A percentile compares a stretch with the other conserved stretches of the same genome.
These are phyloP conservation scores for Otolemur garnettii DNA, from an alignment of 2,113 vertebrate species.

Conservation along the genomic window DNA sequence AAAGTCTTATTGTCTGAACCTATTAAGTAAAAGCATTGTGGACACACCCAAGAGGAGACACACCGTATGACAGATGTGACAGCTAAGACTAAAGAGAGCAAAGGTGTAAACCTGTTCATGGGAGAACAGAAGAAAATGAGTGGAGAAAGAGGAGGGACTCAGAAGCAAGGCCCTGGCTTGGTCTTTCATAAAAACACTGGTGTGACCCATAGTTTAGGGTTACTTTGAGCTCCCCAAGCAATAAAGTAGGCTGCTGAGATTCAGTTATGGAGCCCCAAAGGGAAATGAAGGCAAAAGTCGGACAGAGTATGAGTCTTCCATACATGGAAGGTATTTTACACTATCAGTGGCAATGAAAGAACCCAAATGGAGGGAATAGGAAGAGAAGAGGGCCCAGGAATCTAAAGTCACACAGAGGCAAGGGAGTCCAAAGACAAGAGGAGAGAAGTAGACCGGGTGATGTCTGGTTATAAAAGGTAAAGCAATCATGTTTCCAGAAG, in stretches of 20 bases:
- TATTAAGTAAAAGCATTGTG: background rate
- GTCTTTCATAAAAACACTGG: background rate
- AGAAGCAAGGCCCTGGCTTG: background rate
- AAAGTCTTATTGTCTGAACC: background rate
- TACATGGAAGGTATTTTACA: background rate
- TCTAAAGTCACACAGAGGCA: background rate
- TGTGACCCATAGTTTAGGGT: background rate
- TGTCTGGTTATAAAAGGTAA: background rate
- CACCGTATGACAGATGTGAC: background rate
- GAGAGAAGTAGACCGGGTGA: background rate
- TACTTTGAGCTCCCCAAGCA: background rate
- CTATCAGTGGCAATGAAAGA: no score
- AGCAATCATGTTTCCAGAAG: background rate
- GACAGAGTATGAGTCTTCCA: no score
- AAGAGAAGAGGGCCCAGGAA: background rate
- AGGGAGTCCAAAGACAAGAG: background rate
- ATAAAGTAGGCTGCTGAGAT: background rate
- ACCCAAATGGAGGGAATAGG: background rate
- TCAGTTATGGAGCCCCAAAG: background rate
- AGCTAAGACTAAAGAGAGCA: background rate
- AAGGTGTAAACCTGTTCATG: background rate
- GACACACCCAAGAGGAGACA: background rate
- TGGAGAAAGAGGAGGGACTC: background rate
- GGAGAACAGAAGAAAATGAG: background rate
- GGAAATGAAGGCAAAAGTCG: background rate